Conservation (phyloP, 2,113 vertebrate genomes). For the Phrynocephalus versicolor region DNA sequence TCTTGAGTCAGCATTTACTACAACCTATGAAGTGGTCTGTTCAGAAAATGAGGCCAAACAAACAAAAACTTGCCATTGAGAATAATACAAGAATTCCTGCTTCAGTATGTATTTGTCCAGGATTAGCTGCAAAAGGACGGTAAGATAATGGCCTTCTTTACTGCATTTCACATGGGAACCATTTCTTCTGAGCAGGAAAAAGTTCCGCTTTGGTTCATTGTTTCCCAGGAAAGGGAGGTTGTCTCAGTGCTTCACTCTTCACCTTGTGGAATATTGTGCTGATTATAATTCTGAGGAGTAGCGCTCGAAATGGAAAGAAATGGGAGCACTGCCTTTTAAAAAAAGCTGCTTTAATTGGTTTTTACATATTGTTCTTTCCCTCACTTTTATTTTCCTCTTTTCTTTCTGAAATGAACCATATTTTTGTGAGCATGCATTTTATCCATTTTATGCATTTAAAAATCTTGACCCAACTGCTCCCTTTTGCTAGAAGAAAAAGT, state of each 20-base stretch:
- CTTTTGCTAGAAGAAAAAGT: constrained; percentile 55
- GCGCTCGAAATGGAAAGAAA: constrained; percentile 12
- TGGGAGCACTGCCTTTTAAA: not conserved
- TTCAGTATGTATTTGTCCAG: no score
- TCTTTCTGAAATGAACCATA: constrained; percentile 59
- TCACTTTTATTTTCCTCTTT: constrained; percentile 40
- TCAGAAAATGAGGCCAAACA: not conserved
- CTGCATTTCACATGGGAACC: no score
- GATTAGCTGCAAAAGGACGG: no score
- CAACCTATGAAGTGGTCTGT: no score
- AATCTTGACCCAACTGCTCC: constrained; percentile 75
- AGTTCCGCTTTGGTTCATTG: no score
- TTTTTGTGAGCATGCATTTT: constrained; percentile 54
- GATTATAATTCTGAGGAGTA: not conserved
- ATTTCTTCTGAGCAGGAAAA: no score
- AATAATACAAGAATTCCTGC: no score
- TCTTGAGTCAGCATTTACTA: no score
- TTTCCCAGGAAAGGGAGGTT: no score
- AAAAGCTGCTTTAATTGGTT: constrained; percentile 27
- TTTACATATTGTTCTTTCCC: not conserved
- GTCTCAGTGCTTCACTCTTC: not conserved
- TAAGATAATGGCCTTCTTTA: no score
- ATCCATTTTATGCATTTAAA: constrained; percentile 70
- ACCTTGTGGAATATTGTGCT: not conserved
- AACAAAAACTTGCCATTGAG: no score